Conservation (phyloP, 1,140 invertebrate genomes). For the Drosophila saltans region DNA sequence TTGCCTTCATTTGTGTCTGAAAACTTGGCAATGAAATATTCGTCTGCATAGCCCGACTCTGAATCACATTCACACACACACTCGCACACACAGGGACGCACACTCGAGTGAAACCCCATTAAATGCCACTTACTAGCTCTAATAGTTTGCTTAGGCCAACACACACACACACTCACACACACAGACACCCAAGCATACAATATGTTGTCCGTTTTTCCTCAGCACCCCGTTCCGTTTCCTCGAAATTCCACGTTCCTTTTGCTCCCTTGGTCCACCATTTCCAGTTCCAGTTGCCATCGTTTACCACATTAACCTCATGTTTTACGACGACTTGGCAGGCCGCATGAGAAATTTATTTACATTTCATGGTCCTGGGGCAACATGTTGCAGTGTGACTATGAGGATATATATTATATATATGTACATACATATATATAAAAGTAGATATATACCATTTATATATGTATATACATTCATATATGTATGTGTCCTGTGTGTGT, state of each 20-base stretch:
- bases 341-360: conserved; percentile 81
- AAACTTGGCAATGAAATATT: conserved; percentile 65
- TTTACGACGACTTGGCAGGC: conserved; percentile 77
- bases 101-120: conserved; percentile 54
- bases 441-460: conserved; percentile 14
- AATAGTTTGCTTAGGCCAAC: conserved; percentile 69
- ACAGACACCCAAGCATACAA: conserved; percentile 37
- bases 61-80: conserved; percentile 7
- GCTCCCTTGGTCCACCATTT: neutral
- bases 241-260: neutral
- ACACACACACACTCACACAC: neutral
- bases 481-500: conserved; percentile 24
- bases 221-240: neutral
- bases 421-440: conserved; percentile 6
- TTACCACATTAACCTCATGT: conserved; percentile 80
- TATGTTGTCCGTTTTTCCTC: conserved; percentile 41
- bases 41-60: conserved; percentile 39
- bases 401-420: conserved; percentile 20
- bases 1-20: conserved; percentile 28
- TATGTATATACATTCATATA: conserved; percentile 16
- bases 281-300: conserved; percentile 49
- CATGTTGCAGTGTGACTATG: conserved; percentile 65
- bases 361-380: conserved; percentile 72
- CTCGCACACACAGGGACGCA: neutral
- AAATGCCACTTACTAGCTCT: conserved; percentile 75